A percentile compares a stretch with the other conserved stretches of the same genome.
Evolutionary conservation across 2,888 invertebrate species (phyloP).

Genomic region (Chesias legatella): DNA sequence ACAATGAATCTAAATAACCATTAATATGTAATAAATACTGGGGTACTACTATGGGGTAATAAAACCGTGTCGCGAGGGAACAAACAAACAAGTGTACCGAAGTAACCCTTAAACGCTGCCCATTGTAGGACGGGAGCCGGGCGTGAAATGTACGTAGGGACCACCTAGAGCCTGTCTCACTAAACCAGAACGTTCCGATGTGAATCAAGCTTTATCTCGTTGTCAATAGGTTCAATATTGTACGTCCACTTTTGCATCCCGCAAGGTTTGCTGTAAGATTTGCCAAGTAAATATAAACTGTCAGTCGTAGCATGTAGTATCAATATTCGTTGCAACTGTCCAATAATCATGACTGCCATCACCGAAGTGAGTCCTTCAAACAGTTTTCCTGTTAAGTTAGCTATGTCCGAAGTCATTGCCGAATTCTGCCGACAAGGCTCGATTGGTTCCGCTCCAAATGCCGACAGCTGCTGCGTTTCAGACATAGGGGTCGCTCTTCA

Average conservation of each 20-base stretch:
- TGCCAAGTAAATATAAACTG: background rate
- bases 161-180: conserved; percentile 12
- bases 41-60: conserved; percentile 61
- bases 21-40: conserved; percentile 79
- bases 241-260: too few relatives aligned
- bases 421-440: conserved; percentile 52
- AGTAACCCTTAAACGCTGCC: conserved; percentile 65
- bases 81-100: conserved; percentile 76
- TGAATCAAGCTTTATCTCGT: conserved; percentile 4
- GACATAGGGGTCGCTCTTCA: conserved; percentile 74
- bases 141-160: conserved; percentile 52
- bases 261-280: too few relatives aligned
- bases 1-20: conserved; percentile 81
- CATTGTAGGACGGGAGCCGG: conserved; percentile 53
- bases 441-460: conserved; percentile 77
- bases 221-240: background rate
- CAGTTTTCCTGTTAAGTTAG: conserved; percentile 9
- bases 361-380: background rate
- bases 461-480: conserved; percentile 77
- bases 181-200: background rate
- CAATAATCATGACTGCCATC: background rate
- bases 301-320: background rate
- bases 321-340: conserved; percentile 1
- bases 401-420: conserved; percentile 49
- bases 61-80: conserved; percentile 69